Conservation (phyloP, 1,140 invertebrate genomes). For the Sarcophaga peregrina region DNA sequence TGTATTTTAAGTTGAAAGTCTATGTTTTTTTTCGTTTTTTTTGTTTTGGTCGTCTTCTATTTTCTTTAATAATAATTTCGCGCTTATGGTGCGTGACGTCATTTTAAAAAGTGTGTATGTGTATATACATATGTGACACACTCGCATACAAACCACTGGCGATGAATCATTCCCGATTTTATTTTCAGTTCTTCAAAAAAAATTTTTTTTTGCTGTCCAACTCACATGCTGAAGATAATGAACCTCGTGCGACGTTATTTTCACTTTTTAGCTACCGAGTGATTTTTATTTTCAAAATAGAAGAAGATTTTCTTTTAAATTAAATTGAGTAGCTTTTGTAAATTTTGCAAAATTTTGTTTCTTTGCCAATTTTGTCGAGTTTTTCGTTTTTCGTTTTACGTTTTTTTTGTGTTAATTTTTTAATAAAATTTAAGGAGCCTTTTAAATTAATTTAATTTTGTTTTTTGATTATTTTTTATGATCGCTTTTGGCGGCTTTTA, state of each 20-base stretch:
- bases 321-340: not conserved
- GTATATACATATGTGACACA: not conserved
- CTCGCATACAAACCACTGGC: no score
- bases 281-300: constrained; percentile 1
- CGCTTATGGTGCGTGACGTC: constrained; percentile 25
- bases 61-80: not conserved
- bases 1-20: no score
- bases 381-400: no score
- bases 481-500: not conserved
- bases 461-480: not conserved
- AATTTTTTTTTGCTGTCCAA: not conserved
- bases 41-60: not conserved
- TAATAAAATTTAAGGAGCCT: not conserved
- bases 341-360: not conserved
- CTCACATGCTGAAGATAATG: constrained; percentile 4
- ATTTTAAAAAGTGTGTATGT: not conserved
- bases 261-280: not conserved
- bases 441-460: no score
- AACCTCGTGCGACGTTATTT: constrained; percentile 6
- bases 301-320: constrained; percentile 3
- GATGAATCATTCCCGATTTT: constrained; percentile 9
- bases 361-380: not conserved
- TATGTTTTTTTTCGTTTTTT: not conserved
- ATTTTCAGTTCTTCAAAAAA: not conserved
- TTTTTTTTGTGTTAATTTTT: not conserved